Base-by-base conservation (phyloP, 2,888 invertebrate species). In the Cybosia mesomella region DNA sequence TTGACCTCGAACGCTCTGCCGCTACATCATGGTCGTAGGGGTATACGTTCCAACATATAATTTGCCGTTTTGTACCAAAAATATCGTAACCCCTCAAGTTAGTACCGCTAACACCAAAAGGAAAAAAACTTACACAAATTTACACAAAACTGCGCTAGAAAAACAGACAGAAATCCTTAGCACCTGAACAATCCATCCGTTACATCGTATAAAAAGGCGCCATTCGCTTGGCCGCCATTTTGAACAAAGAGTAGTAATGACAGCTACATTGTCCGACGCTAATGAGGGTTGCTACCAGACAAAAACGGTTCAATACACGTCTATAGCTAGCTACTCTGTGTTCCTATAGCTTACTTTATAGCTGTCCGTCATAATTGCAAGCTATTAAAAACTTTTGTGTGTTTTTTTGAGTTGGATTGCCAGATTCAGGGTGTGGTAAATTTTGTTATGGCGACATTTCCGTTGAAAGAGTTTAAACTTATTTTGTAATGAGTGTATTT, bases 251-350 rank as follows among this genome's bases (percentile, higher is more conserved):
- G 72, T 71, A 39, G 74, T 73, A 75, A 80, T 76, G 77, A 76
- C 76, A 76, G 72, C 75, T 73, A 76, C 79, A 71, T 80, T 76
- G 75, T 70, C 71, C 72, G 71, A 75, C 83, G 73, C 86, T 87
- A 87, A 87, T 87, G 87, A 87, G 86, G 65, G 75, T 75, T 82
- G 83, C 82, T 85, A 81, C 68, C 72, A 54, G 68, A 82, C 82
- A 86, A 86, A 86, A 80, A 74, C 68, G 60, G 18, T 28, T 58
- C 67, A 67, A 39, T 60, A 39, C 34, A 57, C 15, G 43, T 64
- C 36, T 58, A 39, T 39, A 57, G 15, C 36, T 64, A 64, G 22
- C 24, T 64, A 34, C 22, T 55, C 36, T 57, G 39, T 39, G 39
- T 24, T 53, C 22, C 54, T 54, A 22, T 61, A 58, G 8, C 36